Conservation (phyloP, 2,113 vertebrate genomes). For the Dipodomys ordii region DNA sequence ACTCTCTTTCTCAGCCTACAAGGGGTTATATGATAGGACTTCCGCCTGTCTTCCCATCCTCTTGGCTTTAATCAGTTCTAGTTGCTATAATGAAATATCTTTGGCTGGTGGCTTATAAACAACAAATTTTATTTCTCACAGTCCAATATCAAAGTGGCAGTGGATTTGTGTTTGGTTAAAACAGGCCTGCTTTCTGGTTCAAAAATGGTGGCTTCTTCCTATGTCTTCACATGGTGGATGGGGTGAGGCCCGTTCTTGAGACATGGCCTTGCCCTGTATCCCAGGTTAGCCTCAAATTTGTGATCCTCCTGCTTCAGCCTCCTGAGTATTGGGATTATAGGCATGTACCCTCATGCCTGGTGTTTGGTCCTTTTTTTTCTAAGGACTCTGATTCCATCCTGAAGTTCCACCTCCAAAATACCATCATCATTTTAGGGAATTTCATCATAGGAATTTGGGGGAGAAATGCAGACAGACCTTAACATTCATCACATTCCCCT, state of each 20-base stretch:
- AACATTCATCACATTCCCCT: background rate
- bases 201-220: background rate
- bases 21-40: background rate
- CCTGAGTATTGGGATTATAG: no score
- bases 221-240: background rate
- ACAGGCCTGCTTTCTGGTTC: background rate
- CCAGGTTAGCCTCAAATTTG: no score
- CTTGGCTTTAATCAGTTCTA: background rate
- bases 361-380: background rate
- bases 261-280: no score
- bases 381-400: background rate
- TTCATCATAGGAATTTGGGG: no score
- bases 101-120: background rate
- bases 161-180: background rate
- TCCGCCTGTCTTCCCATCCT: background rate
- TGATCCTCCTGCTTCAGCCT: no score
- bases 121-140: background rate
- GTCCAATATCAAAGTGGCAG: background rate
- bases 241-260: background rate
- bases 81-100: background rate
- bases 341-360: no score
- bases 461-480: background rate
- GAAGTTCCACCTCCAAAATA: background rate
- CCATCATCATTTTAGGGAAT: background rate
- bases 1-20: background rate